Percentiles rank a stretch among this genome's conserved stretches.
Conservation (phyloP, 2,888 invertebrate genomes). For the Eristalinus aeneus region DNA sequence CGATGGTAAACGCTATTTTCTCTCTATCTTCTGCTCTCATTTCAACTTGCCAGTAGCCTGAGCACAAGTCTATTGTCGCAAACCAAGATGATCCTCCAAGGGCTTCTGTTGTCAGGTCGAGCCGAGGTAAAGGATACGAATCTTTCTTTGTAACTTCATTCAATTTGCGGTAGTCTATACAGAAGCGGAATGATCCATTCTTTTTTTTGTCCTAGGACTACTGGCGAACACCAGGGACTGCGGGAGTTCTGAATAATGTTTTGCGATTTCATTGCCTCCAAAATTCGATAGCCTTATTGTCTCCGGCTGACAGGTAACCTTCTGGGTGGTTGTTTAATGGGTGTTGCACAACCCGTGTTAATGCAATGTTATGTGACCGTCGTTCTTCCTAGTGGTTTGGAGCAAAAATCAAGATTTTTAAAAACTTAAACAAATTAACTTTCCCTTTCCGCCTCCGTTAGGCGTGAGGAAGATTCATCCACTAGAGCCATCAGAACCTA, state of each 20-base stretch:
- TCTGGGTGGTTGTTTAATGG: neutral
- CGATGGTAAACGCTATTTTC: constrained; percentile 72
- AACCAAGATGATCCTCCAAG: constrained; percentile 68
- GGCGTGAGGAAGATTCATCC: neutral
- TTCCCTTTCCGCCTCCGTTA: neutral
- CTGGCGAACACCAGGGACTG: constrained; percentile 27
- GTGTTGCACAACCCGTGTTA: neutral
- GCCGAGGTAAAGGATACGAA: constrained; percentile 4
- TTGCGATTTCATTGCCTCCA: neutral
- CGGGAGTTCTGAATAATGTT: neutral
- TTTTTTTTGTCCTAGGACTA: constrained; percentile 38
- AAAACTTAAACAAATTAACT: neutral
- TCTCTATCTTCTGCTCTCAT: constrained; percentile 57
- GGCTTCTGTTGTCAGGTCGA: constrained; percentile 68
- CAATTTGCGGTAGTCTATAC: neutral
- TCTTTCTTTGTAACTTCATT: neutral
- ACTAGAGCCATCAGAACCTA: neutral
- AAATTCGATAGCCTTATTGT: neutral
- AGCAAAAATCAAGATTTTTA: neutral
- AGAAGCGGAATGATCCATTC: neutral
- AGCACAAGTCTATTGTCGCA: constrained; percentile 66
- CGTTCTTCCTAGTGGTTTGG: neutral
- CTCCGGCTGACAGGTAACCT: neutral
- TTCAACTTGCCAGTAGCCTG: constrained; percentile 63
- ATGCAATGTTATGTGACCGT: neutral